Evolutionary conservation across 2,113 vertebrate species (phyloP), one percentile per base, ranked within the genome.

Genomic region (Alectura lathami): DNA sequence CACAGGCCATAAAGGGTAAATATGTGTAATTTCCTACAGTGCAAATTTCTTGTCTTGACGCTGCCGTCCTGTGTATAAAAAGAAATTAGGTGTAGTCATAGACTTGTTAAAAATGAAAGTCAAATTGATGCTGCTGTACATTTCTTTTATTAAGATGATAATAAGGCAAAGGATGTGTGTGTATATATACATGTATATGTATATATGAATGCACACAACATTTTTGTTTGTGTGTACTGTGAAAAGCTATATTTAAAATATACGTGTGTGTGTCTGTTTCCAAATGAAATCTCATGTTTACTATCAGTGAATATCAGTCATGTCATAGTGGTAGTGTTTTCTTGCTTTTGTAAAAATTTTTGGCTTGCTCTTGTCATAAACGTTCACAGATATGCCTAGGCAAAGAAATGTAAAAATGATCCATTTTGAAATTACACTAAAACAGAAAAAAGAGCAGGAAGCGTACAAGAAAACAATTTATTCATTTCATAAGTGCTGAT

Each of bases 371-470:
- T 83, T 95, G 88, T 94, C 60, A 57, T 90, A 80, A 86, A 94
- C 60, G 40, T 62, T 43, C 77, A 45, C 38, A 66, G 63, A 73
- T 77, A 50, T 79, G 81, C 66, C 70, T 83, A 94, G 89, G 80
- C 82, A 32, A 91, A 95, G 72, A 94, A 95, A 75, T 66, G 93
- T 72, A 32, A 66, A 93, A 76, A 20, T 13, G 13, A 84, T 93
- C 89, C 80, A 34, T 91, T 92, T 84, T 43, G 73, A 96, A 97
- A 92, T 56, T 38, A 69, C 30, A 84, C 97, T 98, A 97, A 98
- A 98, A 97, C 97, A 98, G 97, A 98, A 97, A 96, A 93, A 97
- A 97, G 96, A 97, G 91, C 91, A 96, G 92, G 89, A 91, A 82
- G 74, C 92, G 42, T 82, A 7, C 60, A 85, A 96, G 75, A 54